Conservation (phyloP, 2,888 invertebrate species). For the Standfussiana lucernea region DNA sequence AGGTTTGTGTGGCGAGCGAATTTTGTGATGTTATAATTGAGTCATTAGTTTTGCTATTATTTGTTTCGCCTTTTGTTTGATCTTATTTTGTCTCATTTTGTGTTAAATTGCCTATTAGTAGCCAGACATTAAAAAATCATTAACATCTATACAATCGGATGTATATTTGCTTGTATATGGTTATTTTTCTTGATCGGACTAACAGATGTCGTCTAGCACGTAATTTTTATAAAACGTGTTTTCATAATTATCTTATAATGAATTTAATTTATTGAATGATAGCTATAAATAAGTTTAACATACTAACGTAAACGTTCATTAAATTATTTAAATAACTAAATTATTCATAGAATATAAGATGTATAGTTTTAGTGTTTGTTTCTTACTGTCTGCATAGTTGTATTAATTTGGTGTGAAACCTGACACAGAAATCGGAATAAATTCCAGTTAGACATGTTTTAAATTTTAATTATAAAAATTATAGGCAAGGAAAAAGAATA, state of each 20-base stretch:
- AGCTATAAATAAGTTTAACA: conserved; percentile 13
- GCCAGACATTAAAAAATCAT: too few species aligned
- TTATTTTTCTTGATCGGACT: neutral
- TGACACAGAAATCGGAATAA: conserved; percentile 1
- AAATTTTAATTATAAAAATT: conserved; percentile 4
- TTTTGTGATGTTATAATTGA: neutral
- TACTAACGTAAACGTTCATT: neutral
- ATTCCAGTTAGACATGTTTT: conserved; percentile 6
- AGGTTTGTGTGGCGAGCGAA: conserved; percentile 8
- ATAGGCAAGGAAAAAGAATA: conserved; percentile 10
- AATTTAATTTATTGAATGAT: conserved; percentile 25
- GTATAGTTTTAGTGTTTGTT: neutral
- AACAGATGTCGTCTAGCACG: neutral
- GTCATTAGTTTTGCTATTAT: neutral
- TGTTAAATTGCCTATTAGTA: neutral
- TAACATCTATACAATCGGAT: neutral
- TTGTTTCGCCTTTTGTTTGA: neutral
- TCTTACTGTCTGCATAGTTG: neutral
- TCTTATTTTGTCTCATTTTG: too few species aligned
- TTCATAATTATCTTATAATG: conserved; percentile 1
- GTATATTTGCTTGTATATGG: neutral
- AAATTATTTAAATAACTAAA: conserved; percentile 26
- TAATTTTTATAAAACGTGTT: neutral
- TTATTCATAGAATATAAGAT: conserved; percentile 30
- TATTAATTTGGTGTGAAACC: conserved; percentile 6